phyloP scores from a whole-genome alignment of 2,113 vertebrate species.

The Prinia subflava region DNA sequence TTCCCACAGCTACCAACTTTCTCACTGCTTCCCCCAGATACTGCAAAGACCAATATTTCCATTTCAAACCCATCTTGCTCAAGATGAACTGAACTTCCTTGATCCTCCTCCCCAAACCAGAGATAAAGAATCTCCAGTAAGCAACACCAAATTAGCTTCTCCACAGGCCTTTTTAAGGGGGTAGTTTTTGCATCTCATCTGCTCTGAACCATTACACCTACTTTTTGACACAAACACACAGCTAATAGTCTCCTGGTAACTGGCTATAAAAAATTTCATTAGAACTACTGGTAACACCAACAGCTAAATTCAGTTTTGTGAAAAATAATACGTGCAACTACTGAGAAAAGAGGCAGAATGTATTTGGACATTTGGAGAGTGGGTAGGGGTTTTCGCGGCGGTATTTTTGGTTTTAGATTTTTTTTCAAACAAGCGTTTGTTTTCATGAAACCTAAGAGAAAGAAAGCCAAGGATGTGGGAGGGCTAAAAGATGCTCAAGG shows the following conservation, averaged over 20 bases:
- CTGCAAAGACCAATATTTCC: neutral
- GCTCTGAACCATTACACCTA: neutral
- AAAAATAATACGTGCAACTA: neutral
- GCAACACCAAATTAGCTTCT: neutral
- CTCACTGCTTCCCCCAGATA: neutral
- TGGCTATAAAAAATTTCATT: neutral
- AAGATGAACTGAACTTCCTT: neutral
- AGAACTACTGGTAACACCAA: neutral
- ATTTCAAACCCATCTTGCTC: neutral
- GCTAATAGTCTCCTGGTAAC: neutral
- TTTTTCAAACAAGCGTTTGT: neutral
- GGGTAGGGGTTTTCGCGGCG: neutral
- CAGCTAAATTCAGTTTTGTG: neutral
- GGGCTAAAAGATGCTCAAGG: neutral
- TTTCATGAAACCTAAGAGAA: neutral
- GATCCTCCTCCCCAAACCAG: neutral
- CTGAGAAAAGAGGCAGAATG: neutral
- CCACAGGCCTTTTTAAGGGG: neutral
- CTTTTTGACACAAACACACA: neutral
- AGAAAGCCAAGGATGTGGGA: neutral
- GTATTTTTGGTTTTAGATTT: neutral
- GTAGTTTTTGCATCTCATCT: neutral
- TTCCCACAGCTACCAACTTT: neutral
- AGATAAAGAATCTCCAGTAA: neutral
- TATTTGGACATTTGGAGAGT: neutral